Evolutionary conservation across 2,888 invertebrate species (phyloP), one percentile per base, ranked within the genome.

Genomic region (Penaeus monodon): DNA sequence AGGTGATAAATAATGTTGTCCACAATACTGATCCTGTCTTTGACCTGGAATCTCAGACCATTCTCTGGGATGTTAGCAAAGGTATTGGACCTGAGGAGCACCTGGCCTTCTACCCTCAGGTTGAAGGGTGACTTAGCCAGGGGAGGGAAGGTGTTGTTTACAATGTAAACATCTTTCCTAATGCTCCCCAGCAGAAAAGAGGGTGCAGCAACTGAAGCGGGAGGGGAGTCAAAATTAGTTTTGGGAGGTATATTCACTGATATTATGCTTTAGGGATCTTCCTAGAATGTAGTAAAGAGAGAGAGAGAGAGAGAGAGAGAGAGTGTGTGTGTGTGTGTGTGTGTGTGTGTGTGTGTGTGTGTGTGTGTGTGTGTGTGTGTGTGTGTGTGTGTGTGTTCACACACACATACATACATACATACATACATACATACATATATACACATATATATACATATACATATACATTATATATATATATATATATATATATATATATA

Each of bases 81-180:
- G 24, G 94, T 95, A 91, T 95, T 95, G 91, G 95, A 95, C 91
- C 95, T 94, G 90, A 96, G 94, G 33, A 93, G 92, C 84, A 94
- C 93, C 91, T 94, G 94, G 91, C 94, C 94, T 38, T 92, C 92
- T 14, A 90, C 91, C 6, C 65, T 57, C n/a, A 88, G 78, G 57
- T 57, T 77, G 83, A 83, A 88, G 49, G 86, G 88, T 44, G 85
- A 83, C 22, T 29, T 57, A 29, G 64, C 20, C 38, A 88, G 73
- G 14, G 4, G 7, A n/a, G 85, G 83, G 64, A 88, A 88, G 57
- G 29, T 85, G 80, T 88, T 88, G 83, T 88, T 86, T 38, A 44
- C 49, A 4, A 88, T 82, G 74, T 81, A 66, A 70, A 82, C 82
- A 57, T 88, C 85, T 76, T 57, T 79, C 27, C 33, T 22, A 63